A percentile compares a stretch with the other conserved stretches of the same genome.
Evolutionary conservation across 1,140 invertebrate species (phyloP).

Genomic region (Tachypleus tridentatus): DNA sequence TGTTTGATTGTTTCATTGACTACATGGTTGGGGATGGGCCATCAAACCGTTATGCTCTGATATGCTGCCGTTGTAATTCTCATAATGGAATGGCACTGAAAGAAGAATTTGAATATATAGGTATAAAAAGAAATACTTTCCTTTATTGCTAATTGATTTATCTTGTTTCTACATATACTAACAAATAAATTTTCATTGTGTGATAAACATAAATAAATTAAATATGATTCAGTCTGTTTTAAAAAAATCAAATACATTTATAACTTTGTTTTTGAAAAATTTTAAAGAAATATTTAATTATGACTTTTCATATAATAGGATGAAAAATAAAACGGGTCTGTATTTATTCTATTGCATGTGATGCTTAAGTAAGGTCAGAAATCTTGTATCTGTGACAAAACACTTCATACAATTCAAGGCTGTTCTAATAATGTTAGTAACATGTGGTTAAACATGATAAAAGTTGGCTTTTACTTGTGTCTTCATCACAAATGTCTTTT

Average conservation of each 20-base stretch:
- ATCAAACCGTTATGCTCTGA: constrained; percentile 82
- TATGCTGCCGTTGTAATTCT: constrained; percentile 74
- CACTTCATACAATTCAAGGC: no score
- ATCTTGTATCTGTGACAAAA: no score
- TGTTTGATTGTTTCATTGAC: constrained; percentile 80
- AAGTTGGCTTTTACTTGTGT: no score
- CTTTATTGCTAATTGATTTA: constrained; percentile 10
- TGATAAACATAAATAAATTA: background rate
- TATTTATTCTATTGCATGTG: no score
- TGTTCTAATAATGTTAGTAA: no score
- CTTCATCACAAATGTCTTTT: no score
- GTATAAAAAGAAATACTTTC: constrained; percentile 36
- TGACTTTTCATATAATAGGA: constrained; percentile 6
- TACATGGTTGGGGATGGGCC: constrained; percentile 92
- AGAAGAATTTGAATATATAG: constrained; percentile 91
- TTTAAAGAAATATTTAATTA: constrained; percentile 4
- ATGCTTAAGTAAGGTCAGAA: no score
- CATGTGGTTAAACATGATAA: no score
- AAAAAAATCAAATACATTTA: constrained; percentile 4
- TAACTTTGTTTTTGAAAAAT: background rate
- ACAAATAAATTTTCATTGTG: background rate
- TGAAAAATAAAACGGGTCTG: no score
- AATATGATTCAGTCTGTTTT: background rate
- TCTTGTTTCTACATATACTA: constrained; percentile 12
- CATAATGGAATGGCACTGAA: constrained; percentile 96